These are phyloP conservation scores for Urocyon cinereoargenteus DNA, from an alignment of 2,797 vertebrate genomes.

Conservation along the genomic window DNA sequence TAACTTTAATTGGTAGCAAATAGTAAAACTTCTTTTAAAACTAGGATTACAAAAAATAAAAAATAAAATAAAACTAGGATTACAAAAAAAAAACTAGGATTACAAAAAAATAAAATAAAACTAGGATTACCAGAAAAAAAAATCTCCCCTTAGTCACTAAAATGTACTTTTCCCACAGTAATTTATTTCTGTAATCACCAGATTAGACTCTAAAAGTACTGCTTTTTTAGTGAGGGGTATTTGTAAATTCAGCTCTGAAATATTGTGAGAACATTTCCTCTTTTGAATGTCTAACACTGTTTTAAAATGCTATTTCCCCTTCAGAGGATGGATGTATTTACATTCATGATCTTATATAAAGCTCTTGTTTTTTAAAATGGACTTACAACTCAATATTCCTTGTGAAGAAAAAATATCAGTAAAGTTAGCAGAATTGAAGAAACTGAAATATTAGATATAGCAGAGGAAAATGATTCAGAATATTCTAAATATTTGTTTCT, in stretches of 20 bases:
- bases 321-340: conserved; percentile 12
- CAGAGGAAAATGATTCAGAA: conserved; percentile 26
- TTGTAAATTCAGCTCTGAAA: conserved; percentile 51
- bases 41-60: not conserved
- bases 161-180: not conserved
- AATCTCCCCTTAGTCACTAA: not conserved
- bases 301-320: conserved; percentile 56
- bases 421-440: conserved; percentile 21
- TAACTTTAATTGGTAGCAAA: conserved; percentile 55
- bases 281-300: conserved; percentile 28
- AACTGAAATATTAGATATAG: conserved; percentile 27
- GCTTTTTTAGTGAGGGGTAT: not conserved
- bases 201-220: not conserved
- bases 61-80: not conserved
- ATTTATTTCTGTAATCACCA: conserved; percentile 43
- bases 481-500: conserved; percentile 17
- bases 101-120: not conserved
- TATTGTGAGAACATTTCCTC: not conserved
- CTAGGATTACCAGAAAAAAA: not conserved
- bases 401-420: conserved; percentile 27
- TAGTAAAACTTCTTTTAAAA: conserved; percentile 23
- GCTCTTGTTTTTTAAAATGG: conserved; percentile 26
- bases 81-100: not conserved
- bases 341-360: conserved; percentile 40
- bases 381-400: not conserved